These are phyloP conservation scores for Osmoderma eremita DNA, from an alignment of 2,888 invertebrate genomes.

Conservation along the genomic window DNA sequence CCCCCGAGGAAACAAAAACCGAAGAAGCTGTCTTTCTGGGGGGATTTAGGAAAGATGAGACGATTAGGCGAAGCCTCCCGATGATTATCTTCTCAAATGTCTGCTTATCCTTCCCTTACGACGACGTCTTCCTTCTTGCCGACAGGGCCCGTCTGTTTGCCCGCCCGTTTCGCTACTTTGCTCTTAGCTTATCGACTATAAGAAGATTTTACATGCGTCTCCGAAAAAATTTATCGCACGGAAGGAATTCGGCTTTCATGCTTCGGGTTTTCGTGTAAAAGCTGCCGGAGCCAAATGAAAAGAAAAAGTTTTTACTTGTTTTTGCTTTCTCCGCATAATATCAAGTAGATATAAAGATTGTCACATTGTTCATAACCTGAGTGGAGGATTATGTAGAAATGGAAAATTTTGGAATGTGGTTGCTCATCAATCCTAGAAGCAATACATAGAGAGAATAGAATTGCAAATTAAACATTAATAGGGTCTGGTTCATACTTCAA, in stretches of 20 bases:
- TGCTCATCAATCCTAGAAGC: too few relatives aligned
- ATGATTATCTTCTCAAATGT: conserved; percentile 53
- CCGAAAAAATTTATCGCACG: conserved; percentile 15
- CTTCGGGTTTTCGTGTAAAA: neutral
- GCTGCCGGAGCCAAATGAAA: too few relatives aligned
- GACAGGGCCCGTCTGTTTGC: conserved; percentile 1
- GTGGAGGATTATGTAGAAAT: too few relatives aligned
- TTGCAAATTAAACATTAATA: too few relatives aligned
- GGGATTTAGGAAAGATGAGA: conserved; percentile 48
- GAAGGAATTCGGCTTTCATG: neutral
- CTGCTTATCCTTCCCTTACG: conserved; percentile 51
- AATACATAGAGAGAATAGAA: too few relatives aligned
- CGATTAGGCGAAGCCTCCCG: conserved; percentile 49
- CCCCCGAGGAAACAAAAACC: conserved; percentile 41
- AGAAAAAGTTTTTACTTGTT: too few relatives aligned
- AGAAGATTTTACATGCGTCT: conserved; percentile 27
- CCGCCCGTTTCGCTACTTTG: neutral
- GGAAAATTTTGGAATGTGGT: too few relatives aligned
- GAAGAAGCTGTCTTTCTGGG: conserved; percentile 45
- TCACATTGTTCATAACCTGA: too few relatives aligned
- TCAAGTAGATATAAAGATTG: too few relatives aligned
- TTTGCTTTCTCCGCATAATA: too few relatives aligned
- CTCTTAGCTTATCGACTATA: conserved; percentile 15
- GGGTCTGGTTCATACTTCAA: too few relatives aligned
- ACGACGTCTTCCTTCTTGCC: conserved; percentile 41